A percentile compares a stretch with the other conserved stretches of the same genome.
These are phyloP conservation scores for Probosciger aterrimus DNA, from an alignment of 2,113 vertebrate genomes.

Conservation along the genomic window DNA sequence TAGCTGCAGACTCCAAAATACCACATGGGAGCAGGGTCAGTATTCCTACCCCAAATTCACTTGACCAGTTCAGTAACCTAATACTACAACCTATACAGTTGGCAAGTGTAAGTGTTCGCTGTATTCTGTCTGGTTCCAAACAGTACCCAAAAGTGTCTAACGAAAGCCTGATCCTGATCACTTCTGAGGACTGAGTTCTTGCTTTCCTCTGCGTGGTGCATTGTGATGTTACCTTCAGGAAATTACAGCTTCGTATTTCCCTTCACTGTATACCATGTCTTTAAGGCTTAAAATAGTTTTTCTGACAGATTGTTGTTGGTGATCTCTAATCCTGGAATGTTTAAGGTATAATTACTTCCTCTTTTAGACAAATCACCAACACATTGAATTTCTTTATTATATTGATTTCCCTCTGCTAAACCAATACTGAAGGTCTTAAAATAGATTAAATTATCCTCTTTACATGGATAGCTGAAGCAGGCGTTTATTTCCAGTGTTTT, in stretches of 20 bases:
- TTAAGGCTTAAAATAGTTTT: background rate
- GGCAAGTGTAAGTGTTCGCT: background rate
- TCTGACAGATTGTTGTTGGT: background rate
- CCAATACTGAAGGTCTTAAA: background rate
- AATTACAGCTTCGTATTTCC: background rate
- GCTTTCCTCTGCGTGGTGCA: background rate
- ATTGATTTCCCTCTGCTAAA: background rate
- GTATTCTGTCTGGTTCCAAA: background rate
- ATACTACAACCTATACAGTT: background rate
- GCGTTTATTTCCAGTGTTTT: background rate
- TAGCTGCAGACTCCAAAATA: background rate
- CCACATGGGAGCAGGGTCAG: background rate
- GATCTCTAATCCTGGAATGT: background rate
- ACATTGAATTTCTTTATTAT: background rate
- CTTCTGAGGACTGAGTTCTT: background rate
- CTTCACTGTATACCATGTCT: background rate
- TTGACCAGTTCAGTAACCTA: background rate
- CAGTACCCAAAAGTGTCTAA: background rate
- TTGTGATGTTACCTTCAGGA: background rate
- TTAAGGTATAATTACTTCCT: background rate
- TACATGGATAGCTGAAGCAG: background rate
- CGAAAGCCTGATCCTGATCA: background rate
- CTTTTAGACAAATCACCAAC: background rate
- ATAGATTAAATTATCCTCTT: background rate
- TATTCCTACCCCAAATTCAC: background rate